Base-by-base conservation (phyloP, 2,797 vertebrate species). In the Acipenser oxyrinchus region DNA sequence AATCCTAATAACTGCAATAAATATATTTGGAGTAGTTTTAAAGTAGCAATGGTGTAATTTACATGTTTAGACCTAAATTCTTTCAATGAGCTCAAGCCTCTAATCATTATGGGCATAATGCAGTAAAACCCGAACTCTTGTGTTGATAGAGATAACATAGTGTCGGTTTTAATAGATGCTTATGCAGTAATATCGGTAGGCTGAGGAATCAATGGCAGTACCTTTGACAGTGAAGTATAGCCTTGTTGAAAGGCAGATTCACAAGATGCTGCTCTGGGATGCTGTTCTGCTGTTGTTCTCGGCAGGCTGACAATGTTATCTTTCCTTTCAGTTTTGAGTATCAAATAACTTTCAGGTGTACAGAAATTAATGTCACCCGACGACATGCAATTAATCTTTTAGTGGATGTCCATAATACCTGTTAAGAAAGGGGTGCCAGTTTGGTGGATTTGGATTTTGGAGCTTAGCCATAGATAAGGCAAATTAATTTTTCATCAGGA, bases 321-420 rank as follows among this genome's bases (percentile, higher is more conserved):
- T 93, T 84, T 88, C 84, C 57, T 84, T 81, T 87, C 87, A 88
- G 85, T 78, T 66, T 73, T 8, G 82, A 85, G 80, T 79, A 90
- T 93, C 92, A 88, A 81, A 84, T 91, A 90, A 93, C 93, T 92
- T 88, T 93, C 92, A 93, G 74, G 88, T 92, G 91, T 73, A 79
- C 87, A 85, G 86, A 89, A 96, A 95, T 93, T 93, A 91, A 89
- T 92, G 93, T 93, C 95, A 95, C 93, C 91, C 90, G 86, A 91
- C 92, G 89, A 91, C 91, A 91, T 90, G 90, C 93, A 95, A 97
- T 98, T 96, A 97, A 98, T 97, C 95, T 98, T 92, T 89, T 82
- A 78, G 85, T 84, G 86, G 79, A 52, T 87, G 84, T 86, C 89
- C 88, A 92, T 96, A 96, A 97, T 96, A 95, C 95, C 95, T 95